Base-by-base conservation (phyloP, 2,888 invertebrate genomes). In the Cotesia congregata region DNA sequence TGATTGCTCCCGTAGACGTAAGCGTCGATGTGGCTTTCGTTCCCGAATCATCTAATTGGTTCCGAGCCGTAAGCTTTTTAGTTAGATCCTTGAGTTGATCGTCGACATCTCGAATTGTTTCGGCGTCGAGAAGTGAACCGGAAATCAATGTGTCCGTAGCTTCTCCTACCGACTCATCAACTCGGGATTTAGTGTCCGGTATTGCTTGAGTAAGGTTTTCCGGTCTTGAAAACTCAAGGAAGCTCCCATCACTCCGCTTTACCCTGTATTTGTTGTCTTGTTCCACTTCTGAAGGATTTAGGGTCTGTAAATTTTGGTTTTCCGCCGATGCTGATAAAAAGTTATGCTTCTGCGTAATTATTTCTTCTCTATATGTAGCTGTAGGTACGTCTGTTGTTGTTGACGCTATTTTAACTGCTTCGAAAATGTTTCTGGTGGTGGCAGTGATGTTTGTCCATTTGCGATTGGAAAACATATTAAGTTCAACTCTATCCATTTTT, bases 381-480 rank as follows among this genome's bases (percentile, higher is more conserved):
- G 17, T 12, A 3, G 12, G 50, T 12, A 50, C 12, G 60, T 75
- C 64, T 60, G 62, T 20, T 68, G 68, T 20, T 20, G 50, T 70
- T 70, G 60, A 30, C 30, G 30, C 65, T 39, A 60, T 20, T 38
- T 1, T 72, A 30, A 30, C 5, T 61, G 67, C 60, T 72, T 39
- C 30, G 17, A 1, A 17, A 68, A 68, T 9, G 67, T 6, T 60
- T 70, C 60, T 71, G 17, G 12, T 50, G 12, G 50, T 12, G 12
- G 50, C 40, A 3, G 61, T 68, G 7, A 61, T 74, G 67, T 74
- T 67, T 17, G 60, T 41, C 76, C 76, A 76, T 61, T 76, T 50
- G 76, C 67, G 72, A 76, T 72, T 76, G 76, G 76, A 72, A 40
- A 60, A 67, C 2, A 62, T 69, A 61, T 75, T 69, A 15, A 67